Base-by-base conservation (phyloP, 1,140 invertebrate genomes). In the Anagrus nilaparvatae region DNA sequence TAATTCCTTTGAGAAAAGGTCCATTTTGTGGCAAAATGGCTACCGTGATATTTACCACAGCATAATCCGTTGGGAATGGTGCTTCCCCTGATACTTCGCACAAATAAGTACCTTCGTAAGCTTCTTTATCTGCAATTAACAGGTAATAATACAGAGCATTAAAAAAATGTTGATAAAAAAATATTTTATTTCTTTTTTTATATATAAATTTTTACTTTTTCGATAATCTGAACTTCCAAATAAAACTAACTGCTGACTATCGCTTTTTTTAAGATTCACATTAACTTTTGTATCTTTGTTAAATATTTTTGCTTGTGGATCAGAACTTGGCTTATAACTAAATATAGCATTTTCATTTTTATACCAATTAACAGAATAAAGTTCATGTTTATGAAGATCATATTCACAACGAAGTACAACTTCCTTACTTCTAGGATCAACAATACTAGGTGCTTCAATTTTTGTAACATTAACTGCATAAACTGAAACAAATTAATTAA, bases 311-410 rank as follows among this genome's bases (percentile, higher is more conserved):
- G 75, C 75, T 0, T 82, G 77, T 29, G 82, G 82, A 37, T 67
- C 65, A 45, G 84, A 56, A 20, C 60, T n/a, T 0, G 77, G 76
- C 56, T 70, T 68, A 55, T 61, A 79, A 48, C 75, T 66, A 56
- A 74, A 79, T 59, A 81, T 79, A 52, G 79, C 74, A 5, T 59
- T 47, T 9, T 67, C 69, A 46, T 78, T 76, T 53, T 78, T 79
- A 63, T 77, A 78, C 79, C 79, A 81, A 53, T 76, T 79, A n/a
- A 80, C 72, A 3, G 76, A 77, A 52, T 79, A 79, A 5, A 79
- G 49, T 7, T 58, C 57, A 29, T 64, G 59, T 8, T 60, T 62
- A 31, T 59, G 65, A 2, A 76, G 53, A 29, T 74, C 67, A 53
- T 75, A 76, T 13, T 67, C 57, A 50, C 74, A 77, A 10, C 33